Evolutionary conservation across 2,797 vertebrate species (phyloP), one percentile per base, ranked within the genome.

Genomic region (Ibycter americanus): DNA sequence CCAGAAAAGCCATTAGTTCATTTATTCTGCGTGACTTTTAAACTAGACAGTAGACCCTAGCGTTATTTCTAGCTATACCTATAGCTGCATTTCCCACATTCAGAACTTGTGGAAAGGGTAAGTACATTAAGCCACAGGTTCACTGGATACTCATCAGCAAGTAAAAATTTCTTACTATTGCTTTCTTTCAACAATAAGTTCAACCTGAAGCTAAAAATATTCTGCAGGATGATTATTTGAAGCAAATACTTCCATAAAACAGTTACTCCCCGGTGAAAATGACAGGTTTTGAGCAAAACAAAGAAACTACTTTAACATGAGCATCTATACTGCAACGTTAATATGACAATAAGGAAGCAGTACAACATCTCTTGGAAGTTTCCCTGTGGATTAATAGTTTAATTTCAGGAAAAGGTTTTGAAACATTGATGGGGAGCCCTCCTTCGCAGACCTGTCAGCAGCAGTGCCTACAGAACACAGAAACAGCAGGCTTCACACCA

Each of bases 361-460:
- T 5, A 61, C 18, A 86, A 26, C 67, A 78, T 78, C 55, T 52
- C 36, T 72, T 22, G 6, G 49, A 78, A 56, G 8, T 84, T 94
- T 87, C 70, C 65, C 54, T 84, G 51, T 68, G 73, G 73, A 90
- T 93, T 96, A 91, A 79, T 42, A 92, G 77, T 66, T 96, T 76
- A 81, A 93, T 92, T 89, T 90, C 70, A 94, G 83, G 34, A 84
- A 82, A 79, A 19, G 23, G 44, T 92, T 94, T 91, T 68, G 23
- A 82, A 92, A 58, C 49, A 56, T 16, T 63, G 36, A 34, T 67
- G 16, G 49, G 22, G 49, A 88, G 19, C 26, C 26, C 16, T 84
- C n/a, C 17, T 79, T 90, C 5, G 4, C 20, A 87, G 55, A 58
- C 10, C n/a, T 89, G 63, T 67, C 81, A 89, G 26, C 25, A 70